phyloP scores from a whole-genome alignment of 1,140 invertebrate species.

The Alviniconcha marisindica region DNA sequence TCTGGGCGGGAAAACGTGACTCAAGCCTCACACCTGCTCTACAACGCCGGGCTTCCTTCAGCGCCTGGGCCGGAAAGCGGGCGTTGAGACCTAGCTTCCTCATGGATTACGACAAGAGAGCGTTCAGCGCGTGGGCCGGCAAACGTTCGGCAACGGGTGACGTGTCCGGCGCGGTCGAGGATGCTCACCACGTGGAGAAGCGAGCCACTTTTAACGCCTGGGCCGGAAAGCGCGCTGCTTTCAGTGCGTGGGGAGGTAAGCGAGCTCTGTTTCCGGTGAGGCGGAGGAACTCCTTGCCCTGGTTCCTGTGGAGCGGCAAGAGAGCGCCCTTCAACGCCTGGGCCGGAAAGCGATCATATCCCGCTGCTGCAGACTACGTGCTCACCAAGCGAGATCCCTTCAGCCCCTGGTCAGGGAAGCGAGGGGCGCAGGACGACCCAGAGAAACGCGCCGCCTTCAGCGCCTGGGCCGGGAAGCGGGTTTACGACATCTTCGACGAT shows the following conservation, averaged over 20 bases:
- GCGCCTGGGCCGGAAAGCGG: background rate
- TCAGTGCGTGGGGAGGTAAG: background rate
- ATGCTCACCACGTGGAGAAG: background rate
- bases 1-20: background rate
- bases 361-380: background rate
- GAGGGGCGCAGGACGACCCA: background rate
- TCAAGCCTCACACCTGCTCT: background rate
- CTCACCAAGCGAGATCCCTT: background rate
- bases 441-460: background rate
- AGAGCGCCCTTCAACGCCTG: conserved; percentile 10
- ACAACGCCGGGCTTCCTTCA: background rate
- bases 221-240: conserved; percentile 1
- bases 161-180: too few species aligned
- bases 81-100: too few species aligned
- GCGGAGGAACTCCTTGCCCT: background rate
- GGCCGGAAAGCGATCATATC: background rate
- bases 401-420: background rate
- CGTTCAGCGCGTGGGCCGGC: too few species aligned
- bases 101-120: too few species aligned
- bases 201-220: background rate
- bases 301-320: conserved; percentile 5
- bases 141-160: too few species aligned
- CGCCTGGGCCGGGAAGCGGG: conserved; percentile 16
- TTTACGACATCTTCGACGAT: background rate
- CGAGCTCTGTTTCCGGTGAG: background rate